These are phyloP conservation scores for Haliclona indistincta DNA, from an alignment of 37 sponge, comb jelly and placozoan species.

Conservation along the genomic window DNA sequence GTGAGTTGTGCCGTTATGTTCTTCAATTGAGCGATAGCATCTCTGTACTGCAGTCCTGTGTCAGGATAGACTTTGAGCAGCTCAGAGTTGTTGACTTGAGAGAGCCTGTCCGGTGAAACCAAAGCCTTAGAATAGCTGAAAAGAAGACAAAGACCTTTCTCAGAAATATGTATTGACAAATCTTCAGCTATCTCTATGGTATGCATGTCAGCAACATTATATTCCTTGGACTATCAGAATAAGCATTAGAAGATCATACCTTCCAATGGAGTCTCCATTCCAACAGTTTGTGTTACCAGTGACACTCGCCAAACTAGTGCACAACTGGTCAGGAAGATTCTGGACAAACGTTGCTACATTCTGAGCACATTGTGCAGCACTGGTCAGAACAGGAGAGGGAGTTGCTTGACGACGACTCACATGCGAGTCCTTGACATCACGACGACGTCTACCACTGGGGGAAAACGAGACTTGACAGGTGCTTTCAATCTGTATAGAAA, in stretches of 20 bases:
- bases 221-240: no score
- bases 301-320: no score
- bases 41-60: conserved; percentile 6
- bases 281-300: no score
- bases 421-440: neutral
- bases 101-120: neutral
- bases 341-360: no score
- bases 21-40: neutral
- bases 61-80: neutral
- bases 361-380: conserved; percentile 5
- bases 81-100: neutral
- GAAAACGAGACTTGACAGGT: no score
- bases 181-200: no score
- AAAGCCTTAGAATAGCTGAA: neutral
- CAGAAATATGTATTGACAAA: no score
- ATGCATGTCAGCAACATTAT: no score
- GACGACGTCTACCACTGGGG: neutral
- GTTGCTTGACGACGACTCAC: neutral
- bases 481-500: no score
- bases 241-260: no score
- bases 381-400: neutral
- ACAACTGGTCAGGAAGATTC: no score
- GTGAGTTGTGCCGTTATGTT: neutral
- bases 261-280: neutral
- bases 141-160: no score